These are phyloP conservation scores for Brachionus plicatilis DNA, from an alignment of 1,140 invertebrate species.

Conservation along the genomic window DNA sequence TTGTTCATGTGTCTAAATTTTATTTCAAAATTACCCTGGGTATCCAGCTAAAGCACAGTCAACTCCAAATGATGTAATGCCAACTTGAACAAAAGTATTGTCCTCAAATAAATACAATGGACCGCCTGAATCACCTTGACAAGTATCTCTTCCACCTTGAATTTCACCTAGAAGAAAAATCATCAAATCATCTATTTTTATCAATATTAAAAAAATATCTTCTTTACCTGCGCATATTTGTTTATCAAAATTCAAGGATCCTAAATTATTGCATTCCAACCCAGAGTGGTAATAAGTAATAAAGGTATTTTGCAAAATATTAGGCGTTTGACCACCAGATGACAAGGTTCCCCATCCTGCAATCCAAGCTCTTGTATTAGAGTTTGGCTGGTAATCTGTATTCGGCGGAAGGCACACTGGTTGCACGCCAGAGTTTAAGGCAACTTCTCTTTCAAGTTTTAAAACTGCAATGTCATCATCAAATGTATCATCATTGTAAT, in stretches of 20 bases:
- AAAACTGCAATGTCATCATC: conserved; percentile 22
- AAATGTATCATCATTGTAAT: not conserved
- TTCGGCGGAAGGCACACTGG: not conserved
- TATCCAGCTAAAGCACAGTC: not conserved
- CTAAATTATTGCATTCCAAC: not conserved
- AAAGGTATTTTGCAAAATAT: not conserved
- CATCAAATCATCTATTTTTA: not conserved
- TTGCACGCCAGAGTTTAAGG: not conserved
- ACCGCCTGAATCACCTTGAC: conserved; percentile 16
- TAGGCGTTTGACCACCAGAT: not conserved
- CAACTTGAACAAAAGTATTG: not conserved
- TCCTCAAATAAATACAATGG: not conserved
- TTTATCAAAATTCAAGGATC: not conserved
- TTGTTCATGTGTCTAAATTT: not conserved
- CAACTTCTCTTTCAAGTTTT: not conserved
- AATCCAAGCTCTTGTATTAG: not conserved
- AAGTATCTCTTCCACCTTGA: not conserved
- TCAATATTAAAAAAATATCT: not conserved
- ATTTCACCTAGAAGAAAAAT: not conserved
- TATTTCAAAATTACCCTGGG: not conserved
- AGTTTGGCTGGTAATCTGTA: not conserved
- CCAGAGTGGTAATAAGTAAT: not conserved
- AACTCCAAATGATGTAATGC: not conserved
- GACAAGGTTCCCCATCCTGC: conserved; percentile 7
- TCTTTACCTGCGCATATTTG: conserved; percentile 21